Percentiles rank a stretch among this genome's conserved stretches.
Conservation (phyloP, 2,797 vertebrate genomes). For the Salarias fasciatus region DNA sequence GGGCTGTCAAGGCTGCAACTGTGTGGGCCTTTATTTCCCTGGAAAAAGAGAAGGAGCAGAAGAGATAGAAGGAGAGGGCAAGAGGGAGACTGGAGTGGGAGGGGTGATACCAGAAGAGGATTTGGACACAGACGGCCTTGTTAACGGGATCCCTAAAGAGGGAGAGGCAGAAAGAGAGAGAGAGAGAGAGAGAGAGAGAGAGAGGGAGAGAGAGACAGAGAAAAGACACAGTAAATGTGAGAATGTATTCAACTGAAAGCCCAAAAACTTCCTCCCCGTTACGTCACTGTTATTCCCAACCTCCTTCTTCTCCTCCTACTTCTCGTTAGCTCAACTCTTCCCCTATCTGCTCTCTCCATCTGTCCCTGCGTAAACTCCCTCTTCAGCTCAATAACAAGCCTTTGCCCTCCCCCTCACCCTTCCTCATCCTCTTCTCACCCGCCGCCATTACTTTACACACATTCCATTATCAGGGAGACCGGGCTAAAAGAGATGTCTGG, state of each 20-base stretch:
- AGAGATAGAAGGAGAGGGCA: conserved; percentile 69
- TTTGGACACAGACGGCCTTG: conserved; percentile 86
- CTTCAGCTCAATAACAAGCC: conserved; percentile 75
- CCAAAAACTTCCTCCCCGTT: conserved; percentile 63
- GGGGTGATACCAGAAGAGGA: conserved; percentile 63
- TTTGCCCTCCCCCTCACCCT: conserved; percentile 55
- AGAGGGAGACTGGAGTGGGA: conserved; percentile 43
- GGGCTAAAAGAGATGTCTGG: conserved; percentile 73
- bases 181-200: conserved; percentile 71
- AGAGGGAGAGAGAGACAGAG: conserved; percentile 56
- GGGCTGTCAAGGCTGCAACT: conserved; percentile 85
- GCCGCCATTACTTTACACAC: conserved; percentile 71
- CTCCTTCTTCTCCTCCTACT: conserved; percentile 24
- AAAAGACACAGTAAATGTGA: conserved; percentile 48
- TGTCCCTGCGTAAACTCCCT: conserved; percentile 65
- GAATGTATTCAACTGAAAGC: conserved; percentile 50
- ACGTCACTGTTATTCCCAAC: conserved; percentile 74
- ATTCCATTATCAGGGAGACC: conserved; percentile 76
- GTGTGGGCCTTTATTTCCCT: conserved; percentile 82
- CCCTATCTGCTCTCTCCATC: conserved; percentile 61
- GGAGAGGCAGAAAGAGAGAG: conserved; percentile 65
- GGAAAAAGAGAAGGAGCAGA: conserved; percentile 61
- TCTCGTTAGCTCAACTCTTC: conserved; percentile 54
- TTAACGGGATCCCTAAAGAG: conserved; percentile 77
- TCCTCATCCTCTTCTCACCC: conserved; percentile 54